Conservation (phyloP, 2,888 invertebrate genomes). For the Drosophila lutescens region DNA sequence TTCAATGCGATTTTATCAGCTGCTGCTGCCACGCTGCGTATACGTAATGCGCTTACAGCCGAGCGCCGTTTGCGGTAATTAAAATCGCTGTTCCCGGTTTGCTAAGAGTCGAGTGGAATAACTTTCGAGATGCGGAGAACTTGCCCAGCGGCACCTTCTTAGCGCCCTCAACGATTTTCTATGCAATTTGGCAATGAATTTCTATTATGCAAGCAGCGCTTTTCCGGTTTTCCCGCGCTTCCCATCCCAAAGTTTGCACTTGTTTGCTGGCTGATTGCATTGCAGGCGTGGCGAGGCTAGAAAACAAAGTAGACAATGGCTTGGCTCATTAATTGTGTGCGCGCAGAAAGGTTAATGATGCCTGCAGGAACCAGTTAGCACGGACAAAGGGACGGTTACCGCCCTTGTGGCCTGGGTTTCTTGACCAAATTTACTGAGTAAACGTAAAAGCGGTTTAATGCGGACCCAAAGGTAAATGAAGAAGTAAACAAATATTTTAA, state of each 20-base stretch:
- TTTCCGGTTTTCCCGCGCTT: constrained; percentile 16
- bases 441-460: not conserved
- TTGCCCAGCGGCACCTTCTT: constrained; percentile 52
- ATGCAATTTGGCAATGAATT: constrained; percentile 80
- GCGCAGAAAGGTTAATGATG: constrained; percentile 72
- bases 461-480: not conserved
- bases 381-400: constrained; percentile 11
- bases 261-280: constrained; percentile 63
- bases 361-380: constrained; percentile 51
- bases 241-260: constrained; percentile 49
- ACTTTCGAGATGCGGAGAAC: constrained; percentile 51
- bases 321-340: constrained; percentile 46
- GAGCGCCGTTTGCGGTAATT: constrained; percentile 73
- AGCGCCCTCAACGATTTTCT: constrained; percentile 69
- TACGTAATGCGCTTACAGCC: constrained; percentile 73
- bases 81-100: constrained; percentile 52
- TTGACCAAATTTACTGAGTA: constrained; percentile 2
- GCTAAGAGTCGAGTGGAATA: constrained; percentile 36
- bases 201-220: constrained; percentile 68
- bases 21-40: constrained; percentile 61
- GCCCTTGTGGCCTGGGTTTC: constrained; percentile 16
- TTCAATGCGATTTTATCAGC: constrained; percentile 73
- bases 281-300: constrained; percentile 43
- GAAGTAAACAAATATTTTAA: not conserved
- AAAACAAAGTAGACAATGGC: constrained; percentile 64